Conservation (phyloP, 2,113 vertebrate species). For the Origma solitaria region DNA sequence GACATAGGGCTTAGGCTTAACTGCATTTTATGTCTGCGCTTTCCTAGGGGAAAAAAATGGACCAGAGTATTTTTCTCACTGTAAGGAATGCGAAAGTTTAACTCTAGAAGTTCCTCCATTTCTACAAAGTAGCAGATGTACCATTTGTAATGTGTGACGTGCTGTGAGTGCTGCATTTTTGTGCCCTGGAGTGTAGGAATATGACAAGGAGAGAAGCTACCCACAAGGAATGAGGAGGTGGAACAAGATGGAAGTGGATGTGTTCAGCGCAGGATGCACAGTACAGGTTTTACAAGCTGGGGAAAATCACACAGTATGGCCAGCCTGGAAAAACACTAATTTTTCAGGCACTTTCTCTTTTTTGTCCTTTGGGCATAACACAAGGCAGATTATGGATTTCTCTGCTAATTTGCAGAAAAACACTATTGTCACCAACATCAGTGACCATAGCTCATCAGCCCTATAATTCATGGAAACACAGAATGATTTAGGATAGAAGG, state of each 20-base stretch:
- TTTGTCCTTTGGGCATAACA: background rate
- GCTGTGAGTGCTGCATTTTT: background rate
- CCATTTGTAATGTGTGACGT: background rate
- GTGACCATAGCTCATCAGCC: background rate
- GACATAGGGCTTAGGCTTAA: background rate
- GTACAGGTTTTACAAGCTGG: background rate
- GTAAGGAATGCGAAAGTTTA: background rate
- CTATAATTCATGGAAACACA: background rate
- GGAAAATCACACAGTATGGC: background rate
- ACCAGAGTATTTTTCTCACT: background rate
- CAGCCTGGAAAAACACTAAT: background rate
- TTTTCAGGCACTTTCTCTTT: background rate
- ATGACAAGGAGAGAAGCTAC: background rate
- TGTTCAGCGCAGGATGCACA: background rate
- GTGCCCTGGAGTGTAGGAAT: background rate
- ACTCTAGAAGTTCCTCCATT: background rate
- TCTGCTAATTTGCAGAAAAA: background rate
- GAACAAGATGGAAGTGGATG: background rate
- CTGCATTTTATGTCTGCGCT: background rate
- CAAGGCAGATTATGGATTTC: background rate
- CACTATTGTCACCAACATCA: background rate
- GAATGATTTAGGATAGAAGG: background rate
- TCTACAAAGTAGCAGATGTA: background rate
- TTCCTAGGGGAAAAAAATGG: background rate
- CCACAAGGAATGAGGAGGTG: background rate